Percentiles rank a stretch among this genome's conserved stretches.
Conservation (phyloP, 2,888 invertebrate genomes). For the Tetragnatha montana region DNA sequence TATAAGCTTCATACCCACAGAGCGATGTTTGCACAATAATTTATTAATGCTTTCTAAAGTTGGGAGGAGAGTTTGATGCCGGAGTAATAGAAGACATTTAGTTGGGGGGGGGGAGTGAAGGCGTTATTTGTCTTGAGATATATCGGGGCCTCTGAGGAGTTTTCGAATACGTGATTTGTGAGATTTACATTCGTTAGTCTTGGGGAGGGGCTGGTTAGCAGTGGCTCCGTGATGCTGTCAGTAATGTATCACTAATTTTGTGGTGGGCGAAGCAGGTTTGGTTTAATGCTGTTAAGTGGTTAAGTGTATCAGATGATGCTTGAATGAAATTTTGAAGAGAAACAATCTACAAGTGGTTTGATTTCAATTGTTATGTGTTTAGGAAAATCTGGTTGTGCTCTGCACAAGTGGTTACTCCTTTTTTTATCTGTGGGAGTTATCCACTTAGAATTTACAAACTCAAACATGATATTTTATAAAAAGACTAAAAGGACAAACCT, state of each 20-base stretch:
- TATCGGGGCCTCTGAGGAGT: conserved; percentile 15
- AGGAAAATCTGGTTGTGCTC: too few species aligned
- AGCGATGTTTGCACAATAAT: conserved; percentile 64
- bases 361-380: too few species aligned
- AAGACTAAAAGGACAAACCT: too few species aligned
- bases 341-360: too few species aligned
- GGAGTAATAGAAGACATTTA: conserved; percentile 36
- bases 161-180: background rate
- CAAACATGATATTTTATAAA: too few species aligned
- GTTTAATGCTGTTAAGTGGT: too few species aligned
- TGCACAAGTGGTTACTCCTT: too few species aligned
- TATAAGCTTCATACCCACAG: conserved; percentile 38
- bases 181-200: background rate
- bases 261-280: too few species aligned
- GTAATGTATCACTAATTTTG: background rate
- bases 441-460: too few species aligned
- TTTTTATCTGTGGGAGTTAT: too few species aligned
- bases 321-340: too few species aligned
- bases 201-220: background rate
- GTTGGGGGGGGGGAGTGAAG: conserved; percentile 27
- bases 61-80: conserved; percentile 33
- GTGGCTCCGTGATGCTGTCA: background rate
- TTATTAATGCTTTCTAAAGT: conserved; percentile 59
- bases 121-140: conserved; percentile 28
- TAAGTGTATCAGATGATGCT: too few species aligned